These are phyloP conservation scores for Meloidogyne floridensis DNA, from an alignment of 1,140 invertebrate genomes.

Conservation along the genomic window DNA sequence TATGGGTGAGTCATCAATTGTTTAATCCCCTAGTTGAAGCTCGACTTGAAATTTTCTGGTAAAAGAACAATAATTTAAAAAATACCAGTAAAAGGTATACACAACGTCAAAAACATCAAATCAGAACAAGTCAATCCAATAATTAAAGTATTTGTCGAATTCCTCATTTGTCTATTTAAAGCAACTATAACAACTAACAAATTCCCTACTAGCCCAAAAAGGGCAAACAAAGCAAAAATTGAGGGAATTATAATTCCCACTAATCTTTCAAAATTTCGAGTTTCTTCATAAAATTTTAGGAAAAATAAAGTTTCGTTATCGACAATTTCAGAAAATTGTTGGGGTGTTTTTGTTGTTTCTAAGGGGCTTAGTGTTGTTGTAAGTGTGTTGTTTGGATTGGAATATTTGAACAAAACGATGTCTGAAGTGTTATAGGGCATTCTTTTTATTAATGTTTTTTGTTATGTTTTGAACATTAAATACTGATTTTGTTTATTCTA, in stretches of 20 bases:
- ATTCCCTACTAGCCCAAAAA: constrained; percentile 59
- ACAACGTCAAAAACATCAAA: constrained; percentile 89
- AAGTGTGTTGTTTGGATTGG: background rate
- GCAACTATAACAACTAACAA: constrained; percentile 60
- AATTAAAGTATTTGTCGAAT: constrained; percentile 60
- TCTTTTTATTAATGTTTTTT: no score
- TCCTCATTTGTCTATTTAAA: constrained; percentile 61
- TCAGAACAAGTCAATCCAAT: constrained; percentile 73
- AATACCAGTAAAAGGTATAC: constrained; percentile 81
- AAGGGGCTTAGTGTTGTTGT: background rate
- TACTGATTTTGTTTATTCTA: no score
- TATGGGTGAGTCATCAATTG: no score
- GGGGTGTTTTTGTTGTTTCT: background rate
- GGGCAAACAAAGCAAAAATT: constrained; percentile 57
- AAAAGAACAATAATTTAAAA: background rate
- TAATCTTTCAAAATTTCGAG: constrained; percentile 51
- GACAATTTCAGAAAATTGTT: constrained; percentile 7
- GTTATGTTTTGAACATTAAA: no score
- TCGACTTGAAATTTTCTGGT: no score
- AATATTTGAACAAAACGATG: background rate
- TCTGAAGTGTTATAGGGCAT: no score
- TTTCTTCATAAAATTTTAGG: constrained; percentile 59
- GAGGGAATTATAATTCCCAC: constrained; percentile 60
- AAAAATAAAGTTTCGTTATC: constrained; percentile 31
- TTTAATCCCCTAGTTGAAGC: no score